These are phyloP conservation scores for Chrysaora quinquecirrha DNA, from an alignment of 30 jellyfish, hydroid and myxozoan genomes.

Conservation along the genomic window DNA sequence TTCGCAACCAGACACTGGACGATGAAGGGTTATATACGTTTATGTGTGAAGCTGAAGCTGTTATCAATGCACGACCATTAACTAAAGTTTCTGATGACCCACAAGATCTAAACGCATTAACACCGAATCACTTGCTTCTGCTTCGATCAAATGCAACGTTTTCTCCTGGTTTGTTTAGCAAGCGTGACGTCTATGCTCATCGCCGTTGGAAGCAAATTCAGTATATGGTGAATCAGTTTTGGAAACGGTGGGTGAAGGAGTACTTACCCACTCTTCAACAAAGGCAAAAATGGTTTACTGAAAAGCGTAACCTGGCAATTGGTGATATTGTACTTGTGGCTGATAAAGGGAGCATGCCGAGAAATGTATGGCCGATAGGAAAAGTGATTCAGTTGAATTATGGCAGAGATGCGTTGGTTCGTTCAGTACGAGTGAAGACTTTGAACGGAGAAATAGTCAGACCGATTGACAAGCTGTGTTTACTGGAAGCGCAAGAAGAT, in stretches of 20 bases:
- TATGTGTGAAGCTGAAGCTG: neutral
- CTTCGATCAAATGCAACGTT: constrained; percentile 8
- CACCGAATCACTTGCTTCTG: constrained; percentile 57
- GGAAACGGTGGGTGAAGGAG: constrained; percentile 19
- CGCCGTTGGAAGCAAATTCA: neutral
- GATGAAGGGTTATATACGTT: constrained; percentile 48
- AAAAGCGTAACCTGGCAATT: too few relatives aligned
- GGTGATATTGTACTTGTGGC: too few relatives aligned
- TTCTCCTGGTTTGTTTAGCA: neutral
- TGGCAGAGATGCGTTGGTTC: too few relatives aligned
- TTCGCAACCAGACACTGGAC: constrained; percentile 28
- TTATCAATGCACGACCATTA: neutral
- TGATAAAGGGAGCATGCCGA: too few relatives aligned
- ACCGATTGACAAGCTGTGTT: constrained; percentile 38
- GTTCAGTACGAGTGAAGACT: constrained; percentile 42
- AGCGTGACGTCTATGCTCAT: neutral
- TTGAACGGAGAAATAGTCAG: constrained; percentile 16
- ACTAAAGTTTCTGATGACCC: neutral
- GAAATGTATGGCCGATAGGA: too few relatives aligned
- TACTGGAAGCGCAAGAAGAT: constrained; percentile 36
- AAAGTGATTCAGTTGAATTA: too few relatives aligned
- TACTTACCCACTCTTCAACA: neutral
- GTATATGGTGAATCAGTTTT: neutral
- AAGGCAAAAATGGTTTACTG: too few relatives aligned
- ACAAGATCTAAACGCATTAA: neutral